A percentile compares a stretch with the other conserved stretches of the same genome.
These are phyloP conservation scores for Ptilodon capucinus DNA, from an alignment of 2,888 invertebrate genomes.

Conservation along the genomic window DNA sequence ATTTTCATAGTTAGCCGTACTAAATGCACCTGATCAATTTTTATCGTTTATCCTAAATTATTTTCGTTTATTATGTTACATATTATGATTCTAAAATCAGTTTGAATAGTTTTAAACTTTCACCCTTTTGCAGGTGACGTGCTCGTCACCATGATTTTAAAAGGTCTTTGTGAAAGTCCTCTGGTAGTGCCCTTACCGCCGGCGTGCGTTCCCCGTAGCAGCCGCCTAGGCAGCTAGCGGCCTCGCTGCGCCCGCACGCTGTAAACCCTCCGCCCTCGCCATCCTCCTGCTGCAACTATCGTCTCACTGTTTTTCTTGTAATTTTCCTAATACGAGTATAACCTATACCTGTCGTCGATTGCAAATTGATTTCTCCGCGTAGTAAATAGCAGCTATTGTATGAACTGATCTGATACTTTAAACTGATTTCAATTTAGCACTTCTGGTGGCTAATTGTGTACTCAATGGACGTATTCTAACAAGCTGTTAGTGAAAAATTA, in stretches of 20 bases:
- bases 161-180: slow-evolving; percentile 31
- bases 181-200: slow-evolving; percentile 84
- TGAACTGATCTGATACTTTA: no score
- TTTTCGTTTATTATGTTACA: no score
- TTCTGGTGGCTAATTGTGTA: neutral
- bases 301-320: slow-evolving; percentile 61
- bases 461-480: slow-evolving; percentile 7
- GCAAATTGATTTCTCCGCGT: slow-evolving; percentile 7
- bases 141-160: neutral
- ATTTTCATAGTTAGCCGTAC: no score
- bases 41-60: no score
- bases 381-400: neutral
- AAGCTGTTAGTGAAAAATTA: slow-evolving; percentile 14
- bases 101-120: neutral
- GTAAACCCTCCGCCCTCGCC: slow-evolving; percentile 77
- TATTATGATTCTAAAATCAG: neutral
- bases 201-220: slow-evolving; percentile 89
- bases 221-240: slow-evolving; percentile 87
- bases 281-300: slow-evolving; percentile 78
- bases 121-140: neutral
- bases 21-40: no score
- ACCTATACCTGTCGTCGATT: slow-evolving; percentile 6
- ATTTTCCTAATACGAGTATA: slow-evolving; percentile 25
- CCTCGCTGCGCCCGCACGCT: slow-evolving; percentile 83
- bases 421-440: no score